Evolutionary conservation across 2,888 invertebrate species (phyloP), one percentile per base, ranked within the genome.

Genomic region (Helobdella robusta): DNA sequence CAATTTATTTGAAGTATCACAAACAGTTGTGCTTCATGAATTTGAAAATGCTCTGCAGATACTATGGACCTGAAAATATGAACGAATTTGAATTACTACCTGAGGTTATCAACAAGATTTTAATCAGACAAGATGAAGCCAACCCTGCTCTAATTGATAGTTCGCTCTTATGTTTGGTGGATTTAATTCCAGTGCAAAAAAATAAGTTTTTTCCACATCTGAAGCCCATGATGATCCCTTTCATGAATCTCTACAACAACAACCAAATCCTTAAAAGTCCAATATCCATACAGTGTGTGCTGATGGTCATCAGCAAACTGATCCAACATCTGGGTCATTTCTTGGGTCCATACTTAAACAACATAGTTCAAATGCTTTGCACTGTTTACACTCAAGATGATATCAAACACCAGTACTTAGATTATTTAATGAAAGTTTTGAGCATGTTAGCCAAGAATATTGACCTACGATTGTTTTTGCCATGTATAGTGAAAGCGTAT

Each of bases 11-110:
- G n/a, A n/a, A n/a, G n/a, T n/a, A n/a, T 25, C 18, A 25, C 25
- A 34, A 60, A 40, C 60, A 60, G n/a, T 32, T 60, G 28, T 40
- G 25, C 2, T 60, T 60, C 30, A n/a, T 60, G 28, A 46, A 44
- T 23, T 25, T 60, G 40, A 60, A 60, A 25, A 23, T 60, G 0
- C 32, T 60, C 20, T 40, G 36, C 18, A 40, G 40, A 25, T 23
- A 23, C 25, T 60, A 44, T 18, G 60, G 60, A 2, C 18, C 15
- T 5, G 23, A 25, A 18, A 15, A 60, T 25, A 18, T 32, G 25
- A 25, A 23, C 15, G 25, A 20, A 4, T 60, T 60, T 25, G 28
- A n/a, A n/a, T 44, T 28, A 2, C 28, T 36, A 2, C 36, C 32
- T 6, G 25, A 8, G 15, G 18, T 40, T 5, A 44, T 60, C 11